Base-by-base conservation (phyloP, 2,113 vertebrate species). In the Trochalopteron elliotii region DNA sequence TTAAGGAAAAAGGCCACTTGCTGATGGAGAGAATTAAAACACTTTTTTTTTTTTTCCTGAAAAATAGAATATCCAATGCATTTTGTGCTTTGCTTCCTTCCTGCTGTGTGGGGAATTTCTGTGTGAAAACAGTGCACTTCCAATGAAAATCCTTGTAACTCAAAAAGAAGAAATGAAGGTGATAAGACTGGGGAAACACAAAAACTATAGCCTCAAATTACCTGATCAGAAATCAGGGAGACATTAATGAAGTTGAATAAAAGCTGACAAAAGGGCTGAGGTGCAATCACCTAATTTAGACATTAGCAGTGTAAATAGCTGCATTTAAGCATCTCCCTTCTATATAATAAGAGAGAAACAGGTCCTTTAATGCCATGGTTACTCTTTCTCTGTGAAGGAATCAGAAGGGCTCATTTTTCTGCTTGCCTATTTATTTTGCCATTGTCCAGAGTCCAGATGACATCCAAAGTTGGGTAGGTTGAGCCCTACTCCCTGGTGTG, bases 331-430 rank as follows among this genome's bases (percentile, higher is more conserved):
- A 77, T 53, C 45, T 76, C 7, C 12, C 5, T 75, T n/a, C 1
- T 37, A 15, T 5, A 19, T 27, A 45, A 47, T 8, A 4, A 16
- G 15, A 63, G 24, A 59, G 5, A 76, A 91, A 56, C 2, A 35
- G 1, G 1, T 78, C 67, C 11, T 44, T 53, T 42, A 53, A 3
- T n/a, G 7, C 7, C 1, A 0, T 45, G 4, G 18, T 23, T 45
- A 76, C 53, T 72, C 31, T 42, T 76, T 67, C 22, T 21, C 37
- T 21, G 9, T 12, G 23, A 72, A 69, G 55, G 10, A 23, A 42
- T 24, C 19, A 57, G 4, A 56, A 83, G 7, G 19, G 5, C 0
- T 44, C 65, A 3, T 61, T 92, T 83, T 90, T 69, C 67, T 83
- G 6, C 20, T 76, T 76, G 31, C 6, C n/a, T 69, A 3, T 59